Evolutionary conservation across 2,797 vertebrate genomes (phyloP), one percentile per base, ranked within the genome.

Genomic region (Schizopygopsis pylzovi): DNA sequence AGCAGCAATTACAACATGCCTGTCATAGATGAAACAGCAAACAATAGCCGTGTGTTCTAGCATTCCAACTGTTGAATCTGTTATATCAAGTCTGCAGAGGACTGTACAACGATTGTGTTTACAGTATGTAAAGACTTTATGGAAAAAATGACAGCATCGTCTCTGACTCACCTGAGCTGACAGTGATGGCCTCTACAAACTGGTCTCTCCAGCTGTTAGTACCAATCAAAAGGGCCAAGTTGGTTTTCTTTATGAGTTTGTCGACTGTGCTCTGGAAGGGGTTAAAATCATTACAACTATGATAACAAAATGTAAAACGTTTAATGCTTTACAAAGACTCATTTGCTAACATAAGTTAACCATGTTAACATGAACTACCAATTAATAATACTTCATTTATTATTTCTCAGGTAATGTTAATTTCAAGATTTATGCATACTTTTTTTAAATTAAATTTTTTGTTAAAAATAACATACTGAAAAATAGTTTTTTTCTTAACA

Each of bases 141-240:
- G 49, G 20, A 56, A 67, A 13, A 2, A 13, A 16, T 63, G 54
- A 37, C 16, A 13, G 43, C 4, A 28, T 45, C n/a, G 25, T 71
- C 47, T 82, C 16, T 11, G 72, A 94, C 93, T 94, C 94, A 98
- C 98, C 98, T 1, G 98, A 95, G 2, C 94, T 97, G 91, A 99
- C 97, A 0, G 97, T 98, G 88, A 99, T 97, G 5, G 98, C 98
- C 86, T 97, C 97, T n/a, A 97, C 95, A 86, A 99, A 99, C 93
- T 99, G 98, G 88, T 99, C 96, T 87, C 98, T 97, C 98, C 98
- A 99, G 94, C 96, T 97, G 95, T 98, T 98, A 0, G 98, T 99
- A 81, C 97, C 98, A 20, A 99, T 96, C 92, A 99, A 93, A 67
- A 99, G 95, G 59, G 98, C 98, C 92, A 99, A 94, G 94, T 99